Percentiles rank a stretch among this genome's conserved stretches.
Evolutionary conservation across 2,797 vertebrate species (phyloP).

Genomic region (Percopsis omiscomaycus): DNA sequence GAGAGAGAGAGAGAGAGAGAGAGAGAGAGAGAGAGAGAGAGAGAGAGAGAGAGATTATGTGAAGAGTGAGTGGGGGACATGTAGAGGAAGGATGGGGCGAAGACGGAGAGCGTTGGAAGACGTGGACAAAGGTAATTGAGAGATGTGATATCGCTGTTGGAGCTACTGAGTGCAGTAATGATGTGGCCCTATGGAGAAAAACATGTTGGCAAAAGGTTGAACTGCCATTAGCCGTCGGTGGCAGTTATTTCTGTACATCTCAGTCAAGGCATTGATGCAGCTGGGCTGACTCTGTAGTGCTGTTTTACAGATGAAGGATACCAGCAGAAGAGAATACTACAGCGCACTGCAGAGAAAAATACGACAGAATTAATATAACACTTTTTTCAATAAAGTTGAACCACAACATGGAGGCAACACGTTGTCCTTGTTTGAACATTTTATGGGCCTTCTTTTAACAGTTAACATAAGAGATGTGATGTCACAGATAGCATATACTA

Average conservation of each 20-base stretch:
- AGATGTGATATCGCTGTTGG: constrained; percentile 46
- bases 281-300: constrained; percentile 6
- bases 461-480: constrained; percentile 61
- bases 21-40: constrained; percentile 5
- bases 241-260: constrained; percentile 61
- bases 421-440: constrained; percentile 52
- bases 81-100: constrained; percentile 11
- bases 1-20: constrained; percentile 1
- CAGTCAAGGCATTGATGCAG: constrained; percentile 36
- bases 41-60: constrained; percentile 18
- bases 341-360: background rate
- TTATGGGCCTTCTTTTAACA: constrained; percentile 69
- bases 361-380: constrained; percentile 3
- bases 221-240: constrained; percentile 41
- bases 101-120: constrained; percentile 5
- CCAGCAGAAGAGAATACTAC: background rate
- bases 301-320: constrained; percentile 19
- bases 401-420: constrained; percentile 43
- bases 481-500: constrained; percentile 58
- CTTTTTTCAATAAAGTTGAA: constrained; percentile 16
- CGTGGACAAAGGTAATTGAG: constrained; percentile 40
- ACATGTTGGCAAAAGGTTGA: constrained; percentile 42
- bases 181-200: constrained; percentile 43
- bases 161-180: constrained; percentile 40
- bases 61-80: background rate